Conservation (phyloP, 1,140 invertebrate genomes). For the Eurosta solidaginis region DNA sequence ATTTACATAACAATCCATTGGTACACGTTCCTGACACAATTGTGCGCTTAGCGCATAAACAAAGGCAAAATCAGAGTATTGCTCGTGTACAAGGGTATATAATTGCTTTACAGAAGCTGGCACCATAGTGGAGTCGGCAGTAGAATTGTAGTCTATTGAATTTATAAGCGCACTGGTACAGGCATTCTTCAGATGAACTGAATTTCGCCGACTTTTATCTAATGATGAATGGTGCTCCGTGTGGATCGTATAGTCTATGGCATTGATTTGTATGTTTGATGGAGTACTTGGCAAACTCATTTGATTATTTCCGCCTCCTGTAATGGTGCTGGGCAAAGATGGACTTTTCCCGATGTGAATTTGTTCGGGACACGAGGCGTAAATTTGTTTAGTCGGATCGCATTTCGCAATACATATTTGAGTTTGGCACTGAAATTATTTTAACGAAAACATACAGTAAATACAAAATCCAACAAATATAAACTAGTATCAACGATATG, state of each 20-base stretch:
- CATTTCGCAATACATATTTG: background rate
- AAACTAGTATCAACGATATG: too few relatives aligned
- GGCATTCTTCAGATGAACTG: background rate
- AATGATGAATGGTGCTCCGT: background rate
- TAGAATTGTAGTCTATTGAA: background rate
- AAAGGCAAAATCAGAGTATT: conserved; percentile 52
- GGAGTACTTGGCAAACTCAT: background rate
- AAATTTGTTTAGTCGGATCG: background rate
- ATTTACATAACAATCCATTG: conserved; percentile 52
- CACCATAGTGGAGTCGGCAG: background rate
- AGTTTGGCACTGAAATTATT: background rate
- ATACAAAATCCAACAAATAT: too few relatives aligned
- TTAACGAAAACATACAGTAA: too few relatives aligned
- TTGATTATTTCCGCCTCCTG: background rate
- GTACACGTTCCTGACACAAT: conserved; percentile 45
- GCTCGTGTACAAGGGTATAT: conserved; percentile 37
- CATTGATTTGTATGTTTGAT: background rate
- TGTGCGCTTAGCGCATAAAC: conserved; percentile 49
- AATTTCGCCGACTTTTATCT: background rate
- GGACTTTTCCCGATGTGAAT: background rate
- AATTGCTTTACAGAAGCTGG: conserved; percentile 37
- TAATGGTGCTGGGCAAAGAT: background rate
- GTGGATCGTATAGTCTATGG: background rate
- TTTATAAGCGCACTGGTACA: background rate
- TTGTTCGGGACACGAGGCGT: background rate